Base-by-base conservation (phyloP, 2,797 vertebrate genomes). In the Notolabrus celidotus region DNA sequence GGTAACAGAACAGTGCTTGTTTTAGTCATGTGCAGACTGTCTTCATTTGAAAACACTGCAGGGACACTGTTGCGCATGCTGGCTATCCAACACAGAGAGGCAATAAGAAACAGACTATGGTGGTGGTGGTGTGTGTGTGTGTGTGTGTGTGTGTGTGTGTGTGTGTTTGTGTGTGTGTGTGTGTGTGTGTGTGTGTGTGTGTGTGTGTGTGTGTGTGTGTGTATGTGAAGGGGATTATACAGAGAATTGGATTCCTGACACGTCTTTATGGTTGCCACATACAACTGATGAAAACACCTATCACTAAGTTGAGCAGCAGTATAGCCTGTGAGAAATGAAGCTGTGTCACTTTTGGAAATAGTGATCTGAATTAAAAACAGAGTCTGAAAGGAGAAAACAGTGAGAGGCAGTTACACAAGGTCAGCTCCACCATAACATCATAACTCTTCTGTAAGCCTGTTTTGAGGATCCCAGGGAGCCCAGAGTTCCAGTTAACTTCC, bases 31-130 rank as follows among this genome's bases (percentile, higher is more conserved):
- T 45, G 69, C 74, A 67, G 89, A 65, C 68, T 69, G 79, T 84
- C 74, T 88, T 83, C 75, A 83, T 85, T 86, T 73, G 53, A 82
- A 87, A 79, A 76, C 81, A 64, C 83, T 54, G 34, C 50, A 66
- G 83, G 77, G 79, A 88, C 78, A 49, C 53, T 84, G 54, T 90
- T 87, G 88, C 61, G 58, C 81, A 85, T 41, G 45, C 65, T 86
- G 84, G 88, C 79, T 31, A 41, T 62, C 49, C 70, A 80, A 84
- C 87, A 85, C 82, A 88, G 79, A 78, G 19, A 45, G 1, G 67
- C 63, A 86, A 86, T 75, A 50, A 84, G 77, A 87, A 89, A 47
- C 79, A 88, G 85, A 88, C 74, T 4, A 15, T 6, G 20, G 36
- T 25, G 42, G 58, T 25, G 39, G 61, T 36, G 54, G 52, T 57